These are phyloP conservation scores for Ectropis grisescens DNA, from an alignment of 1,140 invertebrate genomes.

Conservation along the genomic window DNA sequence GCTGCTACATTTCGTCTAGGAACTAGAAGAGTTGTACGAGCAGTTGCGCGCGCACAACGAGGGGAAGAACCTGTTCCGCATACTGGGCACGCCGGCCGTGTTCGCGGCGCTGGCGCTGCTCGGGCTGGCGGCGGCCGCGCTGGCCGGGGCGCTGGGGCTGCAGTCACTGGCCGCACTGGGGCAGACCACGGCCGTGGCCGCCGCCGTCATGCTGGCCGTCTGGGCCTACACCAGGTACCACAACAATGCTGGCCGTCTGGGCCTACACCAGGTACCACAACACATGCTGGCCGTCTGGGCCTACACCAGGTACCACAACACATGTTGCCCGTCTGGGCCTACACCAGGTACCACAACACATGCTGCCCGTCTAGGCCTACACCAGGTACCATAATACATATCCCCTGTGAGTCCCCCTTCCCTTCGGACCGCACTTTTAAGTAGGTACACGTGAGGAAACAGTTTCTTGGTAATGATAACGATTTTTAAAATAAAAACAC, in stretches of 20 bases:
- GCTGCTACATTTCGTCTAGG: no score
- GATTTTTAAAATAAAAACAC: neutral
- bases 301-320: constrained; percentile 86
- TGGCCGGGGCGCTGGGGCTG: constrained; percentile 86
- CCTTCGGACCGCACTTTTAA: neutral
- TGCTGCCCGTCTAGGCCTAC: no score
- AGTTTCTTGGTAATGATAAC: neutral
- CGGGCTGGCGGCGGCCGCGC: constrained; percentile 84
- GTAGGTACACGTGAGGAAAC: neutral
- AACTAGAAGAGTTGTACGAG: constrained; percentile 85
- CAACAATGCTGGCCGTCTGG: constrained; percentile 78
- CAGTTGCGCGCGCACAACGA: constrained; percentile 94
- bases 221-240: constrained; percentile 92
- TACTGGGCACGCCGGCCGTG: constrained; percentile 92
- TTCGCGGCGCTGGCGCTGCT: constrained; percentile 85
- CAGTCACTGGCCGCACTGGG: constrained; percentile 86
- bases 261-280: constrained; percentile 88
- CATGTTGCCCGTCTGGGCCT: constrained; percentile 79
- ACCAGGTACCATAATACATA: no score
- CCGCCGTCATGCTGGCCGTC: constrained; percentile 72
- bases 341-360: constrained; percentile 80
- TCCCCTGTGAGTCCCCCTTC: neutral
- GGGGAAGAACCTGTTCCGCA: constrained; percentile 96
- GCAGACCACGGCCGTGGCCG: constrained; percentile 83
- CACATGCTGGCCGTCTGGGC: constrained; percentile 77